A percentile compares a stretch with the other conserved stretches of the same genome.
Conservation (phyloP, 2,797 vertebrate genomes). For the Neostethus bicornis region DNA sequence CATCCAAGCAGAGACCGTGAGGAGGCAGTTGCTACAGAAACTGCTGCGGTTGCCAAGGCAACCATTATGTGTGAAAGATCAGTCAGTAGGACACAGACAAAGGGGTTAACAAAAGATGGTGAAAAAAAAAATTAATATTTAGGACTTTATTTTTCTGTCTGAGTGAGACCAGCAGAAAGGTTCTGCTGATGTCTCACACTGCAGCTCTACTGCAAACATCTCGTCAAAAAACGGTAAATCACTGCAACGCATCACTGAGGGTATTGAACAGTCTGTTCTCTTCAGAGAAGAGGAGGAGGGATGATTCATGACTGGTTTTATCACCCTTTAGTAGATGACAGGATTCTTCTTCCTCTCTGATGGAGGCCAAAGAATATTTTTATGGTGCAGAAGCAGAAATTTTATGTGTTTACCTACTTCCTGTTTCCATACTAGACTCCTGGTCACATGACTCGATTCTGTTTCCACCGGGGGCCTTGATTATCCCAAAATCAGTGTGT, state of each 20-base stretch:
- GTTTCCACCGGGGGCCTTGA: too few relatives aligned
- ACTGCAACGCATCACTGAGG: constrained; percentile 28
- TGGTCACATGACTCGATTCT: too few relatives aligned
- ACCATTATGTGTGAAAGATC: constrained; percentile 86
- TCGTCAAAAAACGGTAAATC: constrained; percentile 29
- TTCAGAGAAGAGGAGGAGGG: constrained; percentile 49
- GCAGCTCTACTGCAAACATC: constrained; percentile 29
- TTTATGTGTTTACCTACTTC: constrained; percentile 6
- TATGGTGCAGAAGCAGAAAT: constrained; percentile 17
- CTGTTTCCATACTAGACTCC: too few relatives aligned
- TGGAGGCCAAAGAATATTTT: constrained; percentile 43
- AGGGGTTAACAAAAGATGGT: constrained; percentile 59
- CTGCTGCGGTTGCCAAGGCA: constrained; percentile 82
- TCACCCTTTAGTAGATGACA: constrained; percentile 52
- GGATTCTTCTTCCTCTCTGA: constrained; percentile 50
- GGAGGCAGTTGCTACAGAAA: constrained; percentile 85
- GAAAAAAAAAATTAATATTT: constrained; percentile 18
- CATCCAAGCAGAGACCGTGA: constrained; percentile 81
- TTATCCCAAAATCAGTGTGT: too few relatives aligned
- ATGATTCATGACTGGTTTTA: constrained; percentile 62
- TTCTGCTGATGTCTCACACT: constrained; percentile 17
- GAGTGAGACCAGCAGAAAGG: constrained; percentile 29
- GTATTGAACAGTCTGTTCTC: constrained; percentile 60
- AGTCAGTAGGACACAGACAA: constrained; percentile 81
- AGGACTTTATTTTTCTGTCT: constrained; percentile 25